phyloP scores from a whole-genome alignment of 2,113 vertebrate genomes.

The Elachura formosa region DNA sequence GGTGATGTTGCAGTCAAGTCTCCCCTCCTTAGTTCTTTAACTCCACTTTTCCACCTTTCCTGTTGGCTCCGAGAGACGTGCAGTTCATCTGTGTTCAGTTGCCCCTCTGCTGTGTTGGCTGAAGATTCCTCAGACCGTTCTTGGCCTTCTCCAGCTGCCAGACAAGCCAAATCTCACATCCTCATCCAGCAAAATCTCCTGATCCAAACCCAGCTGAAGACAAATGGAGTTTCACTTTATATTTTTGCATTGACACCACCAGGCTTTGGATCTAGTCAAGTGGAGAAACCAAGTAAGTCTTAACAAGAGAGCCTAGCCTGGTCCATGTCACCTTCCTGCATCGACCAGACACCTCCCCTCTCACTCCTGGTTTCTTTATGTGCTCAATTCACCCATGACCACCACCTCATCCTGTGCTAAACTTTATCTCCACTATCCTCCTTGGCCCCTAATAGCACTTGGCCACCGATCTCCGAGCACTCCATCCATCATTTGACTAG shows the following conservation, averaged over 20 bases:
- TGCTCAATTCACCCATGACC: not conserved
- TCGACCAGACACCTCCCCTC: not conserved
- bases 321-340: not conserved
- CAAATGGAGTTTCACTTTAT: not conserved
- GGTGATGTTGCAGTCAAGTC: not conserved
- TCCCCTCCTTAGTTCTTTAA: not conserved
- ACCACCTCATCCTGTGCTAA: not conserved
- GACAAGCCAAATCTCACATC: not conserved
- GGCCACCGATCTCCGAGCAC: not conserved
- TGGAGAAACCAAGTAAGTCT: not conserved
- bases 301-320: not conserved
- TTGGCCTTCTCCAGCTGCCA: not conserved
- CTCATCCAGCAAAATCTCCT: not conserved
- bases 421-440: not conserved
- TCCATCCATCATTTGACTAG: conserved; percentile 61
- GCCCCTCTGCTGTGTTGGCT: not conserved
- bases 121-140: not conserved
- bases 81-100: fast-evolving
- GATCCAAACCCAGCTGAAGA: not conserved
- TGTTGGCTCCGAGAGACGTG: not conserved
- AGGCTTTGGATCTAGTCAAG: not conserved
- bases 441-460: conserved; percentile 17
- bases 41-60: not conserved
- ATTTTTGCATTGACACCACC: not conserved
- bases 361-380: not conserved